Conservation (phyloP, 2,797 vertebrate species). For the Tragelaphus oryx region DNA sequence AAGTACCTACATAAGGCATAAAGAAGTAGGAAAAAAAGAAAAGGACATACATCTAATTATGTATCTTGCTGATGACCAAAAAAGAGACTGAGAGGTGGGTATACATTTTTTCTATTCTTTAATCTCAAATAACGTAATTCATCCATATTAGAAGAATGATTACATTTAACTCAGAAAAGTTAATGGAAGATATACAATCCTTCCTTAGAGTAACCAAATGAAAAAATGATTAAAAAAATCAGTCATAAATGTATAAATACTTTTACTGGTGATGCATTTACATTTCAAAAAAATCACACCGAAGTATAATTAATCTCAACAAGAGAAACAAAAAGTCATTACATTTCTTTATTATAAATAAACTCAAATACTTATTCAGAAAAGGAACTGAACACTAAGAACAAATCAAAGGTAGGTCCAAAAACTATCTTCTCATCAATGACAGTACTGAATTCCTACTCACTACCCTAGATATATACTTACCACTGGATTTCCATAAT, state of each 20-base stretch:
- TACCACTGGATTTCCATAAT: not conserved
- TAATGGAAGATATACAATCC: not conserved
- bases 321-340: constrained; percentile 10
- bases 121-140: constrained; percentile 32
- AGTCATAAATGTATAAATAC: not conserved
- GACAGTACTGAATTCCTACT: not conserved
- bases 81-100: not conserved
- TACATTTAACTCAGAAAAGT: not conserved
- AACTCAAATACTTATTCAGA: not conserved
- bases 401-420: not conserved
- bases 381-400: constrained; percentile 7
- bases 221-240: not conserved
- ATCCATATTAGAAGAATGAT: not conserved
- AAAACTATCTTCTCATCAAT: constrained; percentile 8
- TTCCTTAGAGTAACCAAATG: not conserved
- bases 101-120: constrained; percentile 26
- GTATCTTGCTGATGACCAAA: not conserved
- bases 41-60: not conserved
- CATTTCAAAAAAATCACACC: not conserved
- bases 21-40: not conserved
- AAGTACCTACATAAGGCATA: not conserved
- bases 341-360: not conserved
- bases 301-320: not conserved
- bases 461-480: not conserved
- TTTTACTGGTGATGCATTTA: not conserved